Evolutionary conservation across 2,797 vertebrate species (phyloP).

Genomic region (Heteromormyrus szaboi): DNA sequence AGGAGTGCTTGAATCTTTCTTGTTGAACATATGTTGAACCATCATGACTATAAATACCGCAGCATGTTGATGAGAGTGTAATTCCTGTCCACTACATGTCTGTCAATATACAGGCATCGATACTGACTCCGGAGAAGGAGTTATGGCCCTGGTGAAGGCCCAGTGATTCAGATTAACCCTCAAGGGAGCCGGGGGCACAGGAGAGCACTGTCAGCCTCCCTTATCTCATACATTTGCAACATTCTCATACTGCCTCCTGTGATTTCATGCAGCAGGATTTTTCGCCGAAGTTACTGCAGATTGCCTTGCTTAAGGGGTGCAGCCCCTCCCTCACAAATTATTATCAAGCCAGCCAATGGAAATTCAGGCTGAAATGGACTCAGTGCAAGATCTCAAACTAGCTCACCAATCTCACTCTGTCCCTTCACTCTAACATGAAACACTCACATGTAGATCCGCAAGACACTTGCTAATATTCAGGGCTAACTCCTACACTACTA

Average conservation of each 20-base stretch:
- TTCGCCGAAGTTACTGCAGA: background rate
- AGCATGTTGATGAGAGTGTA: background rate
- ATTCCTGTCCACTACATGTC: background rate
- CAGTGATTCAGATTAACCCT: background rate
- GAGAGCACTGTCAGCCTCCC: background rate
- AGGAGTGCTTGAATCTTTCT: background rate
- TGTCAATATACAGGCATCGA: background rate
- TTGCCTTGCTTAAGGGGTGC: background rate
- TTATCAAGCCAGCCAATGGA: background rate
- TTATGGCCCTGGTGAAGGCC: background rate
- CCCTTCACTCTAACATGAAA: background rate
- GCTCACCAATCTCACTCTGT: background rate
- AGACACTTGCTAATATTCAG: background rate
- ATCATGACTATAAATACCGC: background rate
- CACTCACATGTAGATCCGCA: background rate
- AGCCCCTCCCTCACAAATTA: background rate
- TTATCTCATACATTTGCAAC: background rate
- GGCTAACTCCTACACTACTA: background rate
- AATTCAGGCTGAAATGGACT: background rate
- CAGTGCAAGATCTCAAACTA: background rate
- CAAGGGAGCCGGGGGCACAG: background rate
- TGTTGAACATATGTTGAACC: background rate
- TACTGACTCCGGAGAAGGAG: background rate
- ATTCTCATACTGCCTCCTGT: background rate
- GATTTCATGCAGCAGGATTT: background rate